These are phyloP conservation scores for Vombatus ursinus DNA, from an alignment of 2,113 vertebrate genomes.

Conservation along the genomic window DNA sequence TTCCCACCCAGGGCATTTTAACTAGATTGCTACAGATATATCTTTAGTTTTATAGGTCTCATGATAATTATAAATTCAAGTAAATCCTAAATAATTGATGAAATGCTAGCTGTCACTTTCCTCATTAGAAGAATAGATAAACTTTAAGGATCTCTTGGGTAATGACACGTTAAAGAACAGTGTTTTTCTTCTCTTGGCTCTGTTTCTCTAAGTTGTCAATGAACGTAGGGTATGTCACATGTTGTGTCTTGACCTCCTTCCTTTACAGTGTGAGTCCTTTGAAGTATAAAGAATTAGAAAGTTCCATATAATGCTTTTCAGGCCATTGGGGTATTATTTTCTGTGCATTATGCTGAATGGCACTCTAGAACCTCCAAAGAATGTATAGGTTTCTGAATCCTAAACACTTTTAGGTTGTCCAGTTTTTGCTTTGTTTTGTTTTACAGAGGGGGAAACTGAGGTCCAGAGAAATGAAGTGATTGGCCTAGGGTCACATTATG, in stretches of 20 bases:
- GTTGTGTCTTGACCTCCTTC: constrained; percentile 1
- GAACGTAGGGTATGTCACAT: constrained; percentile 38
- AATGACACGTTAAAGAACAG: constrained; percentile 40
- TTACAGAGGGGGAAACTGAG: not conserved
- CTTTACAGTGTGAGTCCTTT: constrained; percentile 30
- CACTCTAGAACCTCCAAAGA: not conserved
- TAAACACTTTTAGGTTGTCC: not conserved
- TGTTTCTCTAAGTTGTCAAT: constrained; percentile 54
- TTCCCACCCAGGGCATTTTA: not conserved
- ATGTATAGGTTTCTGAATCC: not conserved
- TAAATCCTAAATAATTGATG: constrained; percentile 42
- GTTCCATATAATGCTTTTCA: not conserved
- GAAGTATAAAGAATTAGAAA: constrained; percentile 33
- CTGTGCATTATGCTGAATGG: not conserved
- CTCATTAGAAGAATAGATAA: constrained; percentile 44
- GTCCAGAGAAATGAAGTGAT: not conserved
- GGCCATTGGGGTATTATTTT: not conserved
- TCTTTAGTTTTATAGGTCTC: constrained; percentile 27
- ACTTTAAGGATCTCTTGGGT: constrained; percentile 51
- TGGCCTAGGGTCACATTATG: not conserved
- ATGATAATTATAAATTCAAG: constrained; percentile 40
- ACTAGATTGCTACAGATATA: not conserved
- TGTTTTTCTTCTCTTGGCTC: constrained; percentile 41
- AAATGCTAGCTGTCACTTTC: not conserved
- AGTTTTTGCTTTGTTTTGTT: not conserved